A percentile compares a stretch with the other conserved stretches of the same genome.
Conservation (phyloP, 2,797 vertebrate genomes). For the Hafferia zeledoni region DNA sequence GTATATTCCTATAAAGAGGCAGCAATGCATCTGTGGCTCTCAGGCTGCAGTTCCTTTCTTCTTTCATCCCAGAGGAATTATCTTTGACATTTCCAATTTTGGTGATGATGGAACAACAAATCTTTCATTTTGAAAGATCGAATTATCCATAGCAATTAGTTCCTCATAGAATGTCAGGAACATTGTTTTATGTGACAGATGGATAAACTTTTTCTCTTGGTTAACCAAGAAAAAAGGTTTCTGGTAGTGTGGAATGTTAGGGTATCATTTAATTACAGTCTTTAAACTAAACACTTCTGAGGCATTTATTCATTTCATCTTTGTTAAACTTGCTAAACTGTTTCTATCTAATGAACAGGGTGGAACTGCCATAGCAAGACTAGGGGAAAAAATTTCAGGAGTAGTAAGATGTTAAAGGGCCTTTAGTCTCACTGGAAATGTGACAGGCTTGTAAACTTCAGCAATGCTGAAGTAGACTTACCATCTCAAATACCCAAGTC, state of each 20-base stretch:
- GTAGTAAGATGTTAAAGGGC: neutral
- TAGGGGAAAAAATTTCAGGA: neutral
- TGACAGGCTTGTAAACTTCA: neutral
- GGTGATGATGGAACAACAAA: neutral
- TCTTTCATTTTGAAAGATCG: conserved; percentile 7
- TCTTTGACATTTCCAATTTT: conserved; percentile 13
- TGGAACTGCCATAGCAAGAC: neutral
- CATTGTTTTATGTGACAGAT: neutral
- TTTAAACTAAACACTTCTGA: neutral
- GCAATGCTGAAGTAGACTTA: neutral
- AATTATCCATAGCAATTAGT: conserved; percentile 16
- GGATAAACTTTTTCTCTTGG: neutral
- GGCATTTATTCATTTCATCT: neutral
- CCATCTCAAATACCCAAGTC: neutral
- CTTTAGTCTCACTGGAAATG: neutral
- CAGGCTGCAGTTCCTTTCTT: neutral
- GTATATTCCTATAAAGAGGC: neutral
- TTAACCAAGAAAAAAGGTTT: neutral
- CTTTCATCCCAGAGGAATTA: neutral
- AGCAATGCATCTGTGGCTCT: neutral
- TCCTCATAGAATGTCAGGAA: neutral
- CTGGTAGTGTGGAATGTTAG: neutral
- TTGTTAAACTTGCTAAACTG: neutral
- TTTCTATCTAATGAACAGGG: neutral
- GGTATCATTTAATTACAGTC: neutral